Conservation (phyloP, 2,113 vertebrate species). For the Alces alces region DNA sequence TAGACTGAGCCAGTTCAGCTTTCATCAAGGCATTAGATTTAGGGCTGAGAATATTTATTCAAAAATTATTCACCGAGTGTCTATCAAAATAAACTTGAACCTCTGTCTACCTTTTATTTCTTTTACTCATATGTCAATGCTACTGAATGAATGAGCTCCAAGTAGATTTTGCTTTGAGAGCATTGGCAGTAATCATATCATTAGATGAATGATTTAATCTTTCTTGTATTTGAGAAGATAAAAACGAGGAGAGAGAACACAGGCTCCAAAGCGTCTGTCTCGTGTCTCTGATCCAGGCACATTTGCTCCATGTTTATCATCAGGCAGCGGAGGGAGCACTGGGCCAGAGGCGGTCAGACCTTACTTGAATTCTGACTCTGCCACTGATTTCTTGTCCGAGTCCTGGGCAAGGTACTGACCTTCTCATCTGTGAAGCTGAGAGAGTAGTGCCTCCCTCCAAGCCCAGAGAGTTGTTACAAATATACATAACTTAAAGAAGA, state of each 20-base stretch:
- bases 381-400: background rate
- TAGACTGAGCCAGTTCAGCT: background rate
- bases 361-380: background rate
- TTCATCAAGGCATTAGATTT: background rate
- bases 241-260: background rate
- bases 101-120: background rate
- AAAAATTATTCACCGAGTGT: background rate
- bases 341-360: background rate
- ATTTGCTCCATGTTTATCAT: rapidly evolving
- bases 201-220: background rate
- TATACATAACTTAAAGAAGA: background rate
- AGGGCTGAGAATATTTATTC: background rate
- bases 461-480: background rate
- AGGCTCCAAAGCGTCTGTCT: background rate
- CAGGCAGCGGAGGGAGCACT: background rate
- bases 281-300: rapidly evolving
- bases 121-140: background rate
- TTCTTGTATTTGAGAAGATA: background rate
- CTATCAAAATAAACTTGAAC: background rate
- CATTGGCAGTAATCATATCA: background rate
- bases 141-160: background rate
- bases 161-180: conserved; percentile 1
- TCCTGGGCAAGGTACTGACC: background rate
- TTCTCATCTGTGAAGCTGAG: background rate
- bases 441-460: background rate